These are phyloP conservation scores for Drosophila quadrilineata DNA, from an alignment of 1,140 invertebrate species.

Conservation along the genomic window DNA sequence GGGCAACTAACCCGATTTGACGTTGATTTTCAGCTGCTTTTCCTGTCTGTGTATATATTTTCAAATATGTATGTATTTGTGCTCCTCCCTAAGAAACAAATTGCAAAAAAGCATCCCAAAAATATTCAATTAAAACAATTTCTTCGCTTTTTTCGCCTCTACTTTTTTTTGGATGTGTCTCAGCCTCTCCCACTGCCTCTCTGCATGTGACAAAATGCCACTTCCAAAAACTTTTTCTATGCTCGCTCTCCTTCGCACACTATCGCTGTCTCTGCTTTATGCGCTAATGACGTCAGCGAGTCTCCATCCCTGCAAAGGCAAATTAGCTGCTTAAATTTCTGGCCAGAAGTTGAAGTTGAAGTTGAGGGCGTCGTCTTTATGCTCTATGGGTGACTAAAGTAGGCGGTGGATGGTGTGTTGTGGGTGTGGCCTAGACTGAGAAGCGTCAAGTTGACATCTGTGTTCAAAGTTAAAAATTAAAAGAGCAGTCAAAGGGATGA, in stretches of 20 bases:
- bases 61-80: too few species aligned
- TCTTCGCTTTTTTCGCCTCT: conserved; percentile 29
- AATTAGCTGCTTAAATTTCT: conserved; percentile 52
- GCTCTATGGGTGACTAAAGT: too few species aligned
- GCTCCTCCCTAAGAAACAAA: conserved; percentile 30
- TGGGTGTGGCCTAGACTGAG: neutral
- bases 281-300: conserved; percentile 70
- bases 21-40: conserved; percentile 45
- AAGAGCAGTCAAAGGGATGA: conserved; percentile 36
- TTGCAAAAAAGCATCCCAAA: conserved; percentile 35
- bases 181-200: conserved; percentile 7
- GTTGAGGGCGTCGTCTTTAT: neutral
- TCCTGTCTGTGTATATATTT: too few species aligned
- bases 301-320: conserved; percentile 42
- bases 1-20: conserved; percentile 62
- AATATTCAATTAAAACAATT: conserved; percentile 70
- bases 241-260: conserved; percentile 27
- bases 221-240: conserved; percentile 13
- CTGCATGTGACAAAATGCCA: conserved; percentile 26
- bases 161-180: too few species aligned
- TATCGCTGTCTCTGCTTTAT: too few species aligned
- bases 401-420: conserved; percentile 5
- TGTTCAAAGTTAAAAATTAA: conserved; percentile 78
- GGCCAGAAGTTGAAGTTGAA: neutral
- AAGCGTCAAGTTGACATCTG: conserved; percentile 65